A percentile compares a stretch with the other conserved stretches of the same genome.
phyloP scores from a whole-genome alignment of 2,888 invertebrate species.

The Galerucella nymphaeae region DNA sequence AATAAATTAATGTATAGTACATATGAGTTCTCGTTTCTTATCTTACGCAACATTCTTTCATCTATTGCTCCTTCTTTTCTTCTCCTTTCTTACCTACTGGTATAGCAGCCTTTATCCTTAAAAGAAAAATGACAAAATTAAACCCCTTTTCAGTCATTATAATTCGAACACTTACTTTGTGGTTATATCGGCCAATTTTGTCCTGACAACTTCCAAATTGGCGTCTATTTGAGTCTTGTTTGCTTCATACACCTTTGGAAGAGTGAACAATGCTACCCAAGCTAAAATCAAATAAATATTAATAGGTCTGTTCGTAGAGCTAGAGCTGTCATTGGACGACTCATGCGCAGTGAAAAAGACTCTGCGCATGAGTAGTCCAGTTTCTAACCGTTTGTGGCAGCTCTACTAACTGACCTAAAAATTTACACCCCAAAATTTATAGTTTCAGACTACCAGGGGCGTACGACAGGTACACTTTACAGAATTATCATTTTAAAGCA shows the following conservation, averaged over 20 bases:
- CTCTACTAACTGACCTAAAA: too few species aligned
- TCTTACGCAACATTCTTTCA: slow-evolving; percentile 25
- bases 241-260: slow-evolving; percentile 96
- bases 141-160: too few species aligned
- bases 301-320: too few species aligned
- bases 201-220: slow-evolving; percentile 87
- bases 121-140: slow-evolving; percentile 51
- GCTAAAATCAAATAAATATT: slow-evolving; percentile 70
- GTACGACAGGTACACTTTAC: too few species aligned
- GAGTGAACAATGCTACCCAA: slow-evolving; percentile 91
- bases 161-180: slow-evolving; percentile 77
- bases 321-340: too few species aligned
- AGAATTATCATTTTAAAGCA: background rate
- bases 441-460: too few species aligned
- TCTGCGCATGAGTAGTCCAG: too few species aligned
- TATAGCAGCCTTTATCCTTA: slow-evolving; percentile 87
- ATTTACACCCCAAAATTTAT: too few species aligned
- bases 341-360: too few species aligned
- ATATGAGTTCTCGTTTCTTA: slow-evolving; percentile 24
- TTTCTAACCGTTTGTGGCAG: too few species aligned
- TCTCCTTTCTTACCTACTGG: slow-evolving; percentile 89
- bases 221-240: slow-evolving; percentile 94
- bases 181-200: slow-evolving; percentile 88
- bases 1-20: slow-evolving; percentile 43
- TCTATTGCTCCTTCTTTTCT: slow-evolving; percentile 86